Base-by-base conservation (phyloP, 2,113 vertebrate species). In the Sebastes fasciatus region DNA sequence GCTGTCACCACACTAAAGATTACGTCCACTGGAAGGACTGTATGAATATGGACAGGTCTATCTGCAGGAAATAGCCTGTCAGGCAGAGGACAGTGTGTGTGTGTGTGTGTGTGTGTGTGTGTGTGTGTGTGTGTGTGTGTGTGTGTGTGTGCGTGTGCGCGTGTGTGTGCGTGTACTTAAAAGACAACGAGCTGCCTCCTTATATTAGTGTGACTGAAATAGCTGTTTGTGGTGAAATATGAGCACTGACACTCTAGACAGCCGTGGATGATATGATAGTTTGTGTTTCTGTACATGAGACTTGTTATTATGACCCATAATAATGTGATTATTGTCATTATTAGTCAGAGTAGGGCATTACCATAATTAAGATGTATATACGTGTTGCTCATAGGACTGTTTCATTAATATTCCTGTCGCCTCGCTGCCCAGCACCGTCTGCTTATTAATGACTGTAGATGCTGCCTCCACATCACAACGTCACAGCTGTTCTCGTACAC, bases 41-140 rank as follows among this genome's bases (percentile, higher is more conserved):
- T 84, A 92, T 93, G 85, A 85, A 89, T 88, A 86, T 81, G 71
- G 92, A 94, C 92, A 87, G 92, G 74, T 94, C 91, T 90, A 89
- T 92, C 74, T 90, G 57, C 71, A 64, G 88, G 79, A 93, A 92
- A 92, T 92, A 74, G 79, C 63, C 82, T 86, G 87, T 85, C 83
- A 83, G 54, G 40, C 65, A 69, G 71, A 78, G 54, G 80, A 64
- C 66, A 67, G 57, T 74, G 71, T 65, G 75, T 19, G 72, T 73
- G 61, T 40, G 42, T 65, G 46, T 43, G 58, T 54, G 60, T 64
- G 58, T 60, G 45, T 51, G 55, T 51, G 46, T 82, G 76, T 77
- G 68, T 57, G 63, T 74, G 55, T 51, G 57, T 45, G 67, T 60
- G 52, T 45, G 26, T 58, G 46, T 63, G 60, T 54, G 54, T 16